phyloP scores from a whole-genome alignment of 2,113 vertebrate species.

The Ornithorhynchus anatinus region DNA sequence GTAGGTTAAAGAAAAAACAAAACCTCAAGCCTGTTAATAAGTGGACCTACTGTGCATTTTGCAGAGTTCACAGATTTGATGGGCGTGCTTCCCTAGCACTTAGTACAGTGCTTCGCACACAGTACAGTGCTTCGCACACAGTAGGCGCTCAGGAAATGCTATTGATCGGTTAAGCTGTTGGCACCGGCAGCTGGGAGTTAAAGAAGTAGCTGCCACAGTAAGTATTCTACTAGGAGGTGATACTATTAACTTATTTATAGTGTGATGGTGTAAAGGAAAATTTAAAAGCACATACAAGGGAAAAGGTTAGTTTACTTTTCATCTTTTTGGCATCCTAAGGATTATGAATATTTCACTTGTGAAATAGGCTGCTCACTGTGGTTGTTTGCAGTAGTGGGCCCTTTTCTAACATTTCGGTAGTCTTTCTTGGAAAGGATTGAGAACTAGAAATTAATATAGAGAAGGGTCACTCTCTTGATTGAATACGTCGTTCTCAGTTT shows the following conservation, averaged over 20 bases:
- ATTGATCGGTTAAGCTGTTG: no score
- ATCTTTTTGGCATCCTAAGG: not conserved
- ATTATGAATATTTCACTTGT: not conserved
- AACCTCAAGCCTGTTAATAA: no score
- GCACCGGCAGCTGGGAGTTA: no score
- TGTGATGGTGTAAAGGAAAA: not conserved
- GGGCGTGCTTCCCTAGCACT: no score
- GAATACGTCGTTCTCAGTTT: not conserved
- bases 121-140: no score
- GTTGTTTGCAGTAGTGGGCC: not conserved
- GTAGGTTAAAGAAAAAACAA: no score
- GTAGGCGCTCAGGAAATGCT: no score
- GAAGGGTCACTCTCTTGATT: not conserved
- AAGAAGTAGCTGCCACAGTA: slow-evolving; percentile 1
- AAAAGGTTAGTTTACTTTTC: not conserved
- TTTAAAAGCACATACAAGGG: slow-evolving; percentile 20
- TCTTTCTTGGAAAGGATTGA: slow-evolving; percentile 12
- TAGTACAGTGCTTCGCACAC: no score
- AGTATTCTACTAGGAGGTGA: not conserved
- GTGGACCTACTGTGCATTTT: no score
- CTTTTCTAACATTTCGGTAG: no score
- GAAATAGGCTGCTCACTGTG: slow-evolving; percentile 5
- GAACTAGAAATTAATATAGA: not conserved
- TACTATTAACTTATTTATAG: not conserved
- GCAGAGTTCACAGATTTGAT: no score